phyloP scores from a whole-genome alignment of 2,888 invertebrate genomes.

The Nomada lathburiana region DNA sequence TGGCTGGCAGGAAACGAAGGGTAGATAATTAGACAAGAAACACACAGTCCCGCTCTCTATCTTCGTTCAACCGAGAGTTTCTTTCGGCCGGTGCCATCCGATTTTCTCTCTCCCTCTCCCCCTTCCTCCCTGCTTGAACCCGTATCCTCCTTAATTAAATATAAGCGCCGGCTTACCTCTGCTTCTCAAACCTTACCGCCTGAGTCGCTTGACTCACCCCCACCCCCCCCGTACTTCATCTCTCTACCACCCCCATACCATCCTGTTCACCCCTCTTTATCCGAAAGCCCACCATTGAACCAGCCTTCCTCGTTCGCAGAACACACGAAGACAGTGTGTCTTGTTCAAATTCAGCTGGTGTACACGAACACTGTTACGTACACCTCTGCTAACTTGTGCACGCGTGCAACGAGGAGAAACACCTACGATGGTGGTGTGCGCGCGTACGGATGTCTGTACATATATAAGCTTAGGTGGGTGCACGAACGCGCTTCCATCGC shows the following conservation, averaged over 20 bases:
- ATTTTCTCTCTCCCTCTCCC: conserved; percentile 49
- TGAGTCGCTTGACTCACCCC: conserved; percentile 26
- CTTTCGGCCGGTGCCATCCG: conserved; percentile 34
- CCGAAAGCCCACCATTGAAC: not conserved
- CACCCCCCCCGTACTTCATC: conserved; percentile 7
- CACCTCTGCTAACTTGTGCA: conserved; percentile 16
- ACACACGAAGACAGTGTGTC: conserved; percentile 16
- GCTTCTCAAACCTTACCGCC: conserved; percentile 67
- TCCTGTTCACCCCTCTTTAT: not conserved
- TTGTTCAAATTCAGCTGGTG: conserved; percentile 33
- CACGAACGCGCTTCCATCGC: conserved; percentile 58
- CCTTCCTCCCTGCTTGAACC: conserved; percentile 63
- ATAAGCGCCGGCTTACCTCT: conserved; percentile 79
- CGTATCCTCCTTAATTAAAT: conserved; percentile 82
- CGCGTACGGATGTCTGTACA: not conserved
- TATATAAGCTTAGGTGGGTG: not conserved
- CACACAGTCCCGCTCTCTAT: conserved; percentile 69
- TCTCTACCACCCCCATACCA: not conserved
- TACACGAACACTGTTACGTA: conserved; percentile 27
- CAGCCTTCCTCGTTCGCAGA: conserved; percentile 2
- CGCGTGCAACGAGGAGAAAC: not conserved
- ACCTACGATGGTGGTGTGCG: not conserved
- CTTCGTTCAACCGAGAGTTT: conserved; percentile 33
- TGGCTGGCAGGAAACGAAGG: conserved; percentile 70
- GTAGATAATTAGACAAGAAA: conserved; percentile 82